Percentiles rank a stretch among this genome's conserved stretches.
Conservation (phyloP, 2,113 vertebrate species). For the Lamprologus tigripictilis region DNA sequence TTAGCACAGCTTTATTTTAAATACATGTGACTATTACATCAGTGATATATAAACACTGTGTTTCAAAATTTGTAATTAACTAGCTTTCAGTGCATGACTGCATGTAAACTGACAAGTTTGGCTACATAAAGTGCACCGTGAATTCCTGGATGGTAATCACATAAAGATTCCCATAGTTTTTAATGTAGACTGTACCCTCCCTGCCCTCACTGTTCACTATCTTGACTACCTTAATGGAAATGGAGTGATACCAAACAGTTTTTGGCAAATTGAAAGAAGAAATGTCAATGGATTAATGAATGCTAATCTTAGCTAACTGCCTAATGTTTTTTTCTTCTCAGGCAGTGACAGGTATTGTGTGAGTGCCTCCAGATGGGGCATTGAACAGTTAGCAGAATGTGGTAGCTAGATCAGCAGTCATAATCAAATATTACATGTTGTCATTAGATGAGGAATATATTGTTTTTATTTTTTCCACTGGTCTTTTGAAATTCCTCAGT, state of each 20-base stretch:
- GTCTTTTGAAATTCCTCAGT: neutral
- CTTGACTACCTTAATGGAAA: neutral
- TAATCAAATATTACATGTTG: neutral
- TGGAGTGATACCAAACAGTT: rapidly evolving
- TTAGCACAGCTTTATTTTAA: neutral
- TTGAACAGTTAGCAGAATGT: neutral
- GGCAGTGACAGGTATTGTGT: neutral
- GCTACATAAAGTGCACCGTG: neutral
- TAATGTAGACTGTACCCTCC: neutral
- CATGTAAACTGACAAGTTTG: neutral
- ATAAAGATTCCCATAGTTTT: neutral
- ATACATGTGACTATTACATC: neutral
- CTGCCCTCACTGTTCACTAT: neutral
- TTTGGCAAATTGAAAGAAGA: neutral
- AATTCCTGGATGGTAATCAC: neutral
- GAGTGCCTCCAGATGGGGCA: rapidly evolving
- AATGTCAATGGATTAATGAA: neutral
- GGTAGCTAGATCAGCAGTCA: neutral
- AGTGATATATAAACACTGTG: neutral
- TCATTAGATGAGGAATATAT: neutral
- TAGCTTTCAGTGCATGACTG: neutral
- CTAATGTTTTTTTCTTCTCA: neutral
- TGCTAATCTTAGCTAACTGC: neutral
- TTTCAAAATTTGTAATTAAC: neutral
- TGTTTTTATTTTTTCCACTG: neutral